Base-by-base conservation (phyloP, 2,888 invertebrate genomes). In the Conops quadrifasciatus region DNA sequence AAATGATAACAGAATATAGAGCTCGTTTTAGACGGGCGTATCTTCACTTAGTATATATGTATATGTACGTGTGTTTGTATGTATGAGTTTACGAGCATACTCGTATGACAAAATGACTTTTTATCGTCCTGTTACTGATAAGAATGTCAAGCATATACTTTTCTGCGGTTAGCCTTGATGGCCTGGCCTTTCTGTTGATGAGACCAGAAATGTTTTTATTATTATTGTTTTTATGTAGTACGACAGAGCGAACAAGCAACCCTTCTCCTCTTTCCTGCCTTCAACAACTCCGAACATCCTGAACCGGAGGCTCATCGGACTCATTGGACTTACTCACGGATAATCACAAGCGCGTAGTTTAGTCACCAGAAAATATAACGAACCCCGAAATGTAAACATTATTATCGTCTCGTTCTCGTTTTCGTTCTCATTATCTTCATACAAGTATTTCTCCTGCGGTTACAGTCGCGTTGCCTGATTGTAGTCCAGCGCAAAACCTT, bases 81-180 rank as follows among this genome's bases (percentile, higher is more conserved):
- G 36, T 36, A 36, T 36, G 9, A 4, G 9, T 36, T 36, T 36
- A 36, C 36, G 36, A 36, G 9, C 9, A 36, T 36, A 36, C 36
- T 36, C 36, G 36, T 36, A 36, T 36, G 9, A 36, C 36, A 36
- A 36, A 36, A 36, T 36, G 9, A 36, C 36, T 36, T 36, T 58
- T 58, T 58, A 58, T 58, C 58, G 24, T 58, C 58, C 58, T 58
- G 26, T 16, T 28, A 16, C 26, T 28, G 58, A 58, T 58, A 58
- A 58, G 26, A 58, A 58, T 58, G 24, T 58, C 28, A 58, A 49
- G 15, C 53, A 53, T 21, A 49, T 49, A n/a, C 24, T 53, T 24
- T 19, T 24, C 24, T 24, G 56, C 13, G 19, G 53, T 56, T 24
- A n/a, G 21, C 53, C 53, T 56, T 19, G 36, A 36, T 7, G 5